Base-by-base conservation (phyloP, 1,140 invertebrate species). In the Dinoponera quadriceps region DNA sequence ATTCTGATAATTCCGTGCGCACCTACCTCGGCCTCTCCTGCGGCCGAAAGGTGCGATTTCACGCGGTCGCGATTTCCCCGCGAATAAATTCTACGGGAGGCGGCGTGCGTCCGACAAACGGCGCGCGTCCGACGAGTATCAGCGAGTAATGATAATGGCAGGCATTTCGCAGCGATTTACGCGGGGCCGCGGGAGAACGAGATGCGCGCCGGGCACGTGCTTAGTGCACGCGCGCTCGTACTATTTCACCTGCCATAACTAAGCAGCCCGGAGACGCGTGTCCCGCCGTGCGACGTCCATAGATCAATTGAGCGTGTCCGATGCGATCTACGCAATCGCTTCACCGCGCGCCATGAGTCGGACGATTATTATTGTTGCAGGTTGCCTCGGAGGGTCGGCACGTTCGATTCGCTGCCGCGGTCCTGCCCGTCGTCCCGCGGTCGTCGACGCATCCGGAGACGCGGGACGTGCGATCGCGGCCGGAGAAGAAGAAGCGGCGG, bases 351-450 rank as follows among this genome's bases (percentile, higher is more conserved):
- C 33, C 75, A 57, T 57, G 75, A 78, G 65, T 80, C 51, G 75
- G 49, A 71, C 54, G 65, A 11, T 44, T 20, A 69, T 69, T 69
- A 71, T 80, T 71, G 75, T 80, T 80, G 65, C 51, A 80, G 75
- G 75, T 80, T 80, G 75, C 75, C 75, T 80, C 65, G 75, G 75
- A 69, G 65, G 65, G 33, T 59, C 75, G 75, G 51, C 65, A 80
- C 65, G 75, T 20, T 48, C 75, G 65, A 59, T 27, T 80, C 62
- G 62, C 48, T 22, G 59, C 33, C 65, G 33, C 65, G 14, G 33
- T 71, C 65, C 22, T 48, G 18, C 33, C 13, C 62, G 16, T 57
- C 48, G 16, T 77, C 62, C 3, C 75, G 51, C 33, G 33, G 9
- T 57, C 51, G 51, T 27, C 75, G 75, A 57, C 75, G 48, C 44